These are phyloP conservation scores for Marmota monax DNA, from an alignment of 2,113 vertebrate species.

Conservation along the genomic window DNA sequence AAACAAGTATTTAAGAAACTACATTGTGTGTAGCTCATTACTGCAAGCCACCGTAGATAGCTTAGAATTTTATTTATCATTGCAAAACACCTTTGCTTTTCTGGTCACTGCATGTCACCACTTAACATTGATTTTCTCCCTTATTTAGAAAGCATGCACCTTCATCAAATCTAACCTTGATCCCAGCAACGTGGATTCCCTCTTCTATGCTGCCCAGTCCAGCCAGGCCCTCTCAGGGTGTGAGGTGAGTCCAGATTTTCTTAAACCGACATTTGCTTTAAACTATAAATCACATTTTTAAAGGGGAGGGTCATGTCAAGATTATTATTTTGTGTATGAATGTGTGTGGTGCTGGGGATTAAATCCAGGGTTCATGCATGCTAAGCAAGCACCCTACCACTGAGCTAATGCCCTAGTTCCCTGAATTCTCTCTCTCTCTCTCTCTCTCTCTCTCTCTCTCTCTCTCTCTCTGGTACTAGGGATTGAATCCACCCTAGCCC, in stretches of 20 bases:
- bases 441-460: no score
- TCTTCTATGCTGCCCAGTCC: constrained; percentile 96
- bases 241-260: constrained; percentile 89
- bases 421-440: no score
- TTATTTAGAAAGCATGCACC: constrained; percentile 91
- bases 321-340: neutral
- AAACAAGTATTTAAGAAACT: constrained; percentile 8
- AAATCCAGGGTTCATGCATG: neutral
- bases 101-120: neutral
- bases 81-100: neutral
- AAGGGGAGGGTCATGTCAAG: neutral
- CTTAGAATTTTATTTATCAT: constrained; percentile 14
- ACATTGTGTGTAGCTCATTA: neutral
- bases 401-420: no score
- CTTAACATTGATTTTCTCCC: neutral
- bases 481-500: neutral
- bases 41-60: neutral
- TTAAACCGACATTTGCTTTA: neutral
- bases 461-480: neutral
- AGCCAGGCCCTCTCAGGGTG: constrained; percentile 94
- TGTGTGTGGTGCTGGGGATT: neutral
- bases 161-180: constrained; percentile 95
- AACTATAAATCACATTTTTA: constrained; percentile 3
- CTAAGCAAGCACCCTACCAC: no score
- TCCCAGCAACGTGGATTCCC: constrained; percentile 92